Conservation (phyloP, 2,113 vertebrate species). For the Podarcis cretensis region DNA sequence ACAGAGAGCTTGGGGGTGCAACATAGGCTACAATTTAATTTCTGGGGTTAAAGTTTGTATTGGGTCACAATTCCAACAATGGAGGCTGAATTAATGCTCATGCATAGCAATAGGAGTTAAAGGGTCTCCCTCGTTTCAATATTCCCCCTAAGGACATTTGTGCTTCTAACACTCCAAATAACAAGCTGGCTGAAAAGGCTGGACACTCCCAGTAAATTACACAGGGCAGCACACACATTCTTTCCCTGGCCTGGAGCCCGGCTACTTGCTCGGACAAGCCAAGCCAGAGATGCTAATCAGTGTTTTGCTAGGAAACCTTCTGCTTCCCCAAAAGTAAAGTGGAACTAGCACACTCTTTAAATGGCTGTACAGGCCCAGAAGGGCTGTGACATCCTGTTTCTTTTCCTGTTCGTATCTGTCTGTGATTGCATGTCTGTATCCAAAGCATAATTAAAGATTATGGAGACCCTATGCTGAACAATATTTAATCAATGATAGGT, state of each 20-base stretch:
- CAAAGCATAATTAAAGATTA: background rate
- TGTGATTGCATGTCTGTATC: background rate
- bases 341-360: background rate
- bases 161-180: background rate
- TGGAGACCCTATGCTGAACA: background rate
- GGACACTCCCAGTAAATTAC: background rate
- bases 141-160: background rate
- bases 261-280: background rate
- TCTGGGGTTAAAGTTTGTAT: background rate
- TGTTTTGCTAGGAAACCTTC: constrained; percentile 1
- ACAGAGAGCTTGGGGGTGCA: no score
- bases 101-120: background rate
- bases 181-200: background rate
- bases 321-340: background rate
- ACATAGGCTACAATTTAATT: no score
- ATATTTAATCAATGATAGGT: background rate
- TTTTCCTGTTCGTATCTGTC: background rate
- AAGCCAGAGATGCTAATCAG: constrained; percentile 9
- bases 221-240: constrained; percentile 5
- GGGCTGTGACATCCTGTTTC: constrained; percentile 23
- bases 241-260: constrained; percentile 6
- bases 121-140: background rate
- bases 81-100: background rate
- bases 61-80: background rate
- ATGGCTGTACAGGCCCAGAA: background rate